Evolutionary conservation across 2,888 invertebrate genomes (phyloP), one percentile per base, ranked within the genome.

Genomic region (Clepsis dumicolana): DNA sequence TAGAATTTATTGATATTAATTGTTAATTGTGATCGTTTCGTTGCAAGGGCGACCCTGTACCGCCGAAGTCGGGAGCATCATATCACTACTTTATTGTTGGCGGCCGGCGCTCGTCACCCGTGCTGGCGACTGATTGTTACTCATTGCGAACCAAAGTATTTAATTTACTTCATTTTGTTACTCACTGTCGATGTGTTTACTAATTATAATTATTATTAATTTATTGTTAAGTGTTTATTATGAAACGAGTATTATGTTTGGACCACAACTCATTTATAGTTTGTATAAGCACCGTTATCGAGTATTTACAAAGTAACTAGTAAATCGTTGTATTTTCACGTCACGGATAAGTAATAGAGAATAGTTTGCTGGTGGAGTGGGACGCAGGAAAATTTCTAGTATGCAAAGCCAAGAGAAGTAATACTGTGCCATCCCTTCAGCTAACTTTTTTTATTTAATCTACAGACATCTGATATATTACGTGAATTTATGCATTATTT

Each of bases 141-240:
- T 85, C 85, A 82, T 81, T 77, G 73, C 79, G 83, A 87, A 91
- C 92, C 92, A 92, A 92, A 91, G 92, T 89, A 85, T 86, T 85
- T 82, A 57, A 64, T 72, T 67, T 72, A 48, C 79, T 79, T 83
- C 79, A 75, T 82, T 83, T 82, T 85, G 81, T 88, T 85, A 80
- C 81, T 64, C 35, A 61, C 60, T 59, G 63, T 52, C 62, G 44
- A 61, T 48, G 64, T 64, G 60, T 62, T 71, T 75, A 77, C 77
- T 80, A 79, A 79, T 78, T 77, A 78, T 80, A 79, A 73, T 44
- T 48, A 73, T 48, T 48, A 79, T 78, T 76, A 74, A 77, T 80
- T 79, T 79, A 62, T 65, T 71, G 61, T 64, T 80, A 80, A 83
- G 78, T 83, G 87, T 82, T 72, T 81, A 78, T 80, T 78, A 81